phyloP scores from a whole-genome alignment of 2,888 invertebrate species.

The Zonitis immaculata region DNA sequence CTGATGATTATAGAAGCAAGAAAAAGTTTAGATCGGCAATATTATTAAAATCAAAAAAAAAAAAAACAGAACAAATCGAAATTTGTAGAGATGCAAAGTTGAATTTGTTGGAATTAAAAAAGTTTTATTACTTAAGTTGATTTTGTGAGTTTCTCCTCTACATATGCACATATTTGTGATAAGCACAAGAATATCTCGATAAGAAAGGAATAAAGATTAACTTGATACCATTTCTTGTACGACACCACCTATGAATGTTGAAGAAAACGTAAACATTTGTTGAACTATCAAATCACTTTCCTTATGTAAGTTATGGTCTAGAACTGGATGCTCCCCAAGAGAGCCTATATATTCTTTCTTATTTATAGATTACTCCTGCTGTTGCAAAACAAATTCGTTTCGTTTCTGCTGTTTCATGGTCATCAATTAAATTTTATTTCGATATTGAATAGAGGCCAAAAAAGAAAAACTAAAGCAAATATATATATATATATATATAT shows the following conservation, averaged over 20 bases:
- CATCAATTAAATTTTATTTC: background rate
- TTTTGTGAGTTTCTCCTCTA: background rate
- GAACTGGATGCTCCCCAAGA: slow-evolving; percentile 14
- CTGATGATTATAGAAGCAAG: too few species aligned
- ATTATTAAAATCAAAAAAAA: background rate
- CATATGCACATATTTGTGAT: too few species aligned
- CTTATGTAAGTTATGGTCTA: slow-evolving; percentile 17
- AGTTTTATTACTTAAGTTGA: background rate
- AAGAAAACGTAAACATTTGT: slow-evolving; percentile 29
- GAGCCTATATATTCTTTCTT: too few species aligned
- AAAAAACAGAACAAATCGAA: background rate
- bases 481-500: too few species aligned
- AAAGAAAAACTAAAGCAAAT: too few species aligned
- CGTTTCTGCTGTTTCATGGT: slow-evolving; percentile 3
- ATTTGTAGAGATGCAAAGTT: background rate
- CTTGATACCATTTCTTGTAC: slow-evolving; percentile 21
- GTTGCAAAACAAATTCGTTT: slow-evolving; percentile 15
- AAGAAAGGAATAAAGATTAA: slow-evolving; percentile 26
- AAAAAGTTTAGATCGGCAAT: too few species aligned
- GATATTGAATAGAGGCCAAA: background rate
- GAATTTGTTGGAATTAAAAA: slow-evolving; percentile 12
- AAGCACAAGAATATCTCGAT: background rate
- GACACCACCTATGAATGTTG: slow-evolving; percentile 24
- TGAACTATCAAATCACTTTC: slow-evolving; percentile 31
- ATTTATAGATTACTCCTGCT: slow-evolving; percentile 3